A percentile compares a stretch with the other conserved stretches of the same genome.
Conservation (phyloP, 2,797 vertebrate species). For the Rhinella marina region DNA sequence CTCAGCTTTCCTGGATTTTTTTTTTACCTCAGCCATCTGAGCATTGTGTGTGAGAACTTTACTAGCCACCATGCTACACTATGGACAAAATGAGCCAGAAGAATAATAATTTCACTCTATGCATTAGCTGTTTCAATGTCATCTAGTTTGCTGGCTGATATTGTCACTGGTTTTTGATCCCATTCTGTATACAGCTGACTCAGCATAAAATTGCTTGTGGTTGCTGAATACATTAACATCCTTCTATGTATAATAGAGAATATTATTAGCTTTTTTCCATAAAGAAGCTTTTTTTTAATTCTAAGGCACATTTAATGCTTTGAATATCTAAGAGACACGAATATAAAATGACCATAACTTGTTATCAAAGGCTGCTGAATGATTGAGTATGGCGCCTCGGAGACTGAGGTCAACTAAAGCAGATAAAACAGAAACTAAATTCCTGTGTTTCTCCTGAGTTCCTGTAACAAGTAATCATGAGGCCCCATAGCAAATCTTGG, state of each 20-base stretch:
- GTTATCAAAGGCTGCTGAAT: not conserved
- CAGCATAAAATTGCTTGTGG: not conserved
- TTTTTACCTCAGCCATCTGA: too few relatives aligned
- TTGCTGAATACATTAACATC: not conserved
- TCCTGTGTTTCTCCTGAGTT: not conserved
- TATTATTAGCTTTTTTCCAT: not conserved
- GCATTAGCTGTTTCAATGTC: not conserved
- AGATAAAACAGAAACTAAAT: not conserved
- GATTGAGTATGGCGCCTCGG: not conserved
- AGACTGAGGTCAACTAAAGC: slow-evolving; percentile 4
- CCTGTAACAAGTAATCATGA: too few relatives aligned
- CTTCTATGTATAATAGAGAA: slow-evolving; percentile 4
- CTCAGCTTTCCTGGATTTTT: too few relatives aligned
- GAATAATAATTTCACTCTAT: not conserved
- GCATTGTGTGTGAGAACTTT: too few relatives aligned
- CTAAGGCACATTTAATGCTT: not conserved
- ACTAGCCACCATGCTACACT: too few relatives aligned
- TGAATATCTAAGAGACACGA: slow-evolving; percentile 7
- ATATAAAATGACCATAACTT: slow-evolving; percentile 30
- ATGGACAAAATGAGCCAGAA: not conserved
- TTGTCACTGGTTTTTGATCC: not conserved
- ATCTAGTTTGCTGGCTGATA: not conserved
- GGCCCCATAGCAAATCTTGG: too few relatives aligned
- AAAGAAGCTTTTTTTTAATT: not conserved
- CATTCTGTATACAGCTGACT: not conserved